Evolutionary conservation across 2,113 vertebrate species (phyloP), one percentile per base, ranked within the genome.

Genomic region (Bombycilla garrulus): DNA sequence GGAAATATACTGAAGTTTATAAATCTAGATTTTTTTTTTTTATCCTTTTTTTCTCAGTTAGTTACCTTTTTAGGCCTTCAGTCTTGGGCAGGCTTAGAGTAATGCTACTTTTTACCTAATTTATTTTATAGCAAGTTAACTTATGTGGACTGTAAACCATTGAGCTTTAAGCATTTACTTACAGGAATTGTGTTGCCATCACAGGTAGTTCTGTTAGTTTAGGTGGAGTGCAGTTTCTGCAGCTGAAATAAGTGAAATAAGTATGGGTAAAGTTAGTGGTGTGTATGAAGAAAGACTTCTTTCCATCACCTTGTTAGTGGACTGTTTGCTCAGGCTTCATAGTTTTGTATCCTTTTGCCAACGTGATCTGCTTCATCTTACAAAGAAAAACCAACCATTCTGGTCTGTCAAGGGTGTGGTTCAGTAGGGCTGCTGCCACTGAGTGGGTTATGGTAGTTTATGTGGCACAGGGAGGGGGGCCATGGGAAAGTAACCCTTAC

Each of bases 401-500:
- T 31, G 35, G 5, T 47, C 45, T 80, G 14, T 77, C 23, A 56
- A 5, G 42, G 19, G 9, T 35, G 12, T 50, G 19, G 36, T 18
- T 82, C 28, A 38, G 24, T 20, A 12, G 24, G 21, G 35, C 47
- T 80, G 5, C 66, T 61, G 50, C 45, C 18, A 7, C 24, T 18
- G 15, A 20, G 19, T 45, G 19, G 11, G 24, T 83, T 76, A 20
- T 24, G 33, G 61, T 53, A n/a, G 19, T 77, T 44, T 13, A 9
- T 44, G 42, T 44, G 23, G 8, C 47, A 19, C n/a, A 26, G 10
- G 17, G 13, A 5, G 9, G 6, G 1, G 8, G 42, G 4, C 4
- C 0, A 0, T 4, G 5, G 4, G 3, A 7, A 60, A 40, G 19
- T 50, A 65, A 31, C 45, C 16, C 19, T 65, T 64, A 22, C 38